These are phyloP conservation scores for Drosophila gaucha DNA, from an alignment of 2,888 invertebrate species.

Conservation along the genomic window DNA sequence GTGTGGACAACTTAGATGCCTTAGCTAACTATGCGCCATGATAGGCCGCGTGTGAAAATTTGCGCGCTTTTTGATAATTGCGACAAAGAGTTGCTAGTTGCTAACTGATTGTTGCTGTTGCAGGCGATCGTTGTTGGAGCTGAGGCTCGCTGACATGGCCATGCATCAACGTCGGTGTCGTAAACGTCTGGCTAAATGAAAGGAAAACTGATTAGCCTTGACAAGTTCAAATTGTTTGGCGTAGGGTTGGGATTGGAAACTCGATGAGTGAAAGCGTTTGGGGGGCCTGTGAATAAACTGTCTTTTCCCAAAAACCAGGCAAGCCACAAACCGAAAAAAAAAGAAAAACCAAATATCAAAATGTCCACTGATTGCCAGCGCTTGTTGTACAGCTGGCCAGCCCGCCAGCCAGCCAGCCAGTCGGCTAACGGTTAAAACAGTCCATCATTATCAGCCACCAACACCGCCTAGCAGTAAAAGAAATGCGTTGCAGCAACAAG, in stretches of 20 bases:
- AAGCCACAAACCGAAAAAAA: conserved; percentile 14
- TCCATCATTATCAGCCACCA: conserved; percentile 79
- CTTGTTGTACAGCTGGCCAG: conserved; percentile 62
- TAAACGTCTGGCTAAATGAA: conserved; percentile 70
- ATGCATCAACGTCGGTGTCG: conserved; percentile 74
- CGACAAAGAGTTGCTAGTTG: conserved; percentile 41
- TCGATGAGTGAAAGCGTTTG: conserved; percentile 66
- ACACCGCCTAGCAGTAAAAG: conserved; percentile 62
- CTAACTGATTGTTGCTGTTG: conserved; percentile 10
- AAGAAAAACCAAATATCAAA: conserved; percentile 60
- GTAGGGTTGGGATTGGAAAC: conserved; percentile 34
- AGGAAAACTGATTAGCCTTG: conserved; percentile 76
- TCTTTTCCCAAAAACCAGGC: conserved; percentile 27
- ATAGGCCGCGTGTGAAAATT: conserved; percentile 72
- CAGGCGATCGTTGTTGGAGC: conserved; percentile 3
- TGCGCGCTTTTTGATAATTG: conserved; percentile 79
- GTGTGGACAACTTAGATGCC: conserved; percentile 60
- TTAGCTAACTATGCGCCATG: conserved; percentile 46
- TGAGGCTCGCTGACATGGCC: conserved; percentile 48
- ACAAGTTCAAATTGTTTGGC: conserved; percentile 74
- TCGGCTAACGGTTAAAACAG: conserved; percentile 80
- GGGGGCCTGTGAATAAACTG: conserved; percentile 29
- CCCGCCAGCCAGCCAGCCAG: conserved; percentile 34
- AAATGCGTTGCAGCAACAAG: conserved; percentile 67
- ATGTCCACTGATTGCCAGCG: conserved; percentile 79